Conservation (phyloP, 2,797 vertebrate genomes). For the Carduelis carduelis region DNA sequence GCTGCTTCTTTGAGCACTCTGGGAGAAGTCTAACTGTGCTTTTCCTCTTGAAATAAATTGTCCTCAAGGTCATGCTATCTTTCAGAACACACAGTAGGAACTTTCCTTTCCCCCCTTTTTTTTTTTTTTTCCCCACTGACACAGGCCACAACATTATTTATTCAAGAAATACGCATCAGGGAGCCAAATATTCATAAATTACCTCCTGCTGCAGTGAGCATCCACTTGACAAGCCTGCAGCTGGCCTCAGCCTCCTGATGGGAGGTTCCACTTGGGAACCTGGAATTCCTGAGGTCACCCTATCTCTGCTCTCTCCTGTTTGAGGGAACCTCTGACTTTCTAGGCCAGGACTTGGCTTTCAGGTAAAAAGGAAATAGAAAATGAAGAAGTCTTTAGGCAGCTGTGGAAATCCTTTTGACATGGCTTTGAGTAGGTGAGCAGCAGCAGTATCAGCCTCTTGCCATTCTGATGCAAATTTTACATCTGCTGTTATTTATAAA, state of each 20-base stretch:
- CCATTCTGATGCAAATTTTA: neutral
- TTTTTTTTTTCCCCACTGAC: neutral
- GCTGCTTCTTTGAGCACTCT: neutral
- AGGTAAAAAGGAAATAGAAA: neutral
- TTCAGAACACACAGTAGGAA: neutral
- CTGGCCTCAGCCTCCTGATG: neutral
- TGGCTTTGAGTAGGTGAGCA: neutral
- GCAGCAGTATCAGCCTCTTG: neutral
- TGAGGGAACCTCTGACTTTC: neutral
- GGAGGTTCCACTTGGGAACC: neutral
- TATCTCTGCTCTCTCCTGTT: neutral
- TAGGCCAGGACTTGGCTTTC: neutral
- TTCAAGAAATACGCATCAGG: neutral
- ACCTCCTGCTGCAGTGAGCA: neutral
- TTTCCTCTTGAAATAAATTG: slow-evolving; percentile 17
- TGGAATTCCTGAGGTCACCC: neutral
- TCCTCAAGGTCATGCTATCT: slow-evolving; percentile 15
- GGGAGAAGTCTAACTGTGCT: neutral
- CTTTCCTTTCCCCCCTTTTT: neutral
- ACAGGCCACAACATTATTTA: neutral
- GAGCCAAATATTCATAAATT: neutral
- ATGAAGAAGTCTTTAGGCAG: neutral
- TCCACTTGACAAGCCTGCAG: neutral
- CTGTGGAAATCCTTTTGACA: neutral
- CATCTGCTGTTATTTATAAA: neutral